Conservation (phyloP, 2,888 invertebrate species). For the Helicoverpa assulta region DNA sequence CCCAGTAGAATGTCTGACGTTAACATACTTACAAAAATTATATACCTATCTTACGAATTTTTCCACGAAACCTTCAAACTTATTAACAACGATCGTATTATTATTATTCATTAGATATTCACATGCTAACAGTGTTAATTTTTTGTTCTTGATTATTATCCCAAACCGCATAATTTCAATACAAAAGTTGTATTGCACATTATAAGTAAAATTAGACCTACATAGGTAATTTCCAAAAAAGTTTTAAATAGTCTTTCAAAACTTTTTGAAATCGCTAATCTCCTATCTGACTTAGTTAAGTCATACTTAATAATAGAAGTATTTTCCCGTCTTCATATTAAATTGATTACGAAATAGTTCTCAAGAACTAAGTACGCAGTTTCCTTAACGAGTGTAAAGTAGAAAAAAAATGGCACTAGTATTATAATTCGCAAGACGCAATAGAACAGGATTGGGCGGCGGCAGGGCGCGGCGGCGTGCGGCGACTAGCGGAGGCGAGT, state of each 20-base stretch:
- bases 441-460: constrained; percentile 79
- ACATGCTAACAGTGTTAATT: constrained; percentile 36
- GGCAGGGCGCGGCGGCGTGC: constrained; percentile 68
- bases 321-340: no score
- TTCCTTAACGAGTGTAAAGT: constrained; percentile 11
- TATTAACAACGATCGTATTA: constrained; percentile 38
- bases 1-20: neutral
- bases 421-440: constrained; percentile 72
- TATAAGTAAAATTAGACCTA: neutral
- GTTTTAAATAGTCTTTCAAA: neutral
- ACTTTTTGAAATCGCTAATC: neutral
- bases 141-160: constrained; percentile 30
- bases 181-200: neutral
- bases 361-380: constrained; percentile 6
- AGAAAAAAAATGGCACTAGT: constrained; percentile 34
- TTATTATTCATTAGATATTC: constrained; percentile 48
- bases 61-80: constrained; percentile 46
- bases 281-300: no score
- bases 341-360: constrained; percentile 18
- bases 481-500: constrained; percentile 68
- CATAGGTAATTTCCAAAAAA: neutral
- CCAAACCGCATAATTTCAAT: constrained; percentile 4
- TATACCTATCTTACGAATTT: constrained; percentile 12
- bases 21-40: constrained; percentile 3
- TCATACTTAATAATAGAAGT: no score